Percentiles rank a stretch among this genome's conserved stretches.
Conservation (phyloP, 2,113 vertebrate genomes). For the Sorex araneus region DNA sequence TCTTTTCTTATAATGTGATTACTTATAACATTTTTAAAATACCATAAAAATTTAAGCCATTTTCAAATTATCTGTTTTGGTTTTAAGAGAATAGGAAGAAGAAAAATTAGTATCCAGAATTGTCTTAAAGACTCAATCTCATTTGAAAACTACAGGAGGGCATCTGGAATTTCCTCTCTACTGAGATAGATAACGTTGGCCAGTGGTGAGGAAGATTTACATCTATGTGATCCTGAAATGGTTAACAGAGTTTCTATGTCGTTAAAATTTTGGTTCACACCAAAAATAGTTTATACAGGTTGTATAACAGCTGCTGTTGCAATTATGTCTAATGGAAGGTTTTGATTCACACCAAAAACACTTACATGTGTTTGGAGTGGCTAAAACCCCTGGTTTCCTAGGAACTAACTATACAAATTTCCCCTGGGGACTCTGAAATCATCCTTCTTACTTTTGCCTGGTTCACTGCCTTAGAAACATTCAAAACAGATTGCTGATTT, state of each 20-base stretch:
- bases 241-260: constrained; percentile 80
- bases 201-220: neutral
- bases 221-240: constrained; percentile 66
- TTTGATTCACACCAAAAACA: constrained; percentile 86
- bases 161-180: neutral
- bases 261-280: constrained; percentile 82
- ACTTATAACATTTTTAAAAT: constrained; percentile 38
- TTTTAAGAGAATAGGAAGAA: constrained; percentile 47
- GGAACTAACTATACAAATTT: constrained; percentile 84
- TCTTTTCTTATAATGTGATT: constrained; percentile 19
- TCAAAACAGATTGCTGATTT: constrained; percentile 84
- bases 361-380: constrained; percentile 85
- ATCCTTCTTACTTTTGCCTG: constrained; percentile 83
- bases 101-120: neutral
- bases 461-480: constrained; percentile 85
- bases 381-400: constrained; percentile 85
- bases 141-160: neutral
- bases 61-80: constrained; percentile 39
- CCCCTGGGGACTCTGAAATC: constrained; percentile 83
- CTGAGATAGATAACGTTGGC: constrained; percentile 7
- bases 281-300: constrained; percentile 85
- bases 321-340: constrained; percentile 85
- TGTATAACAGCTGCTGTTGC: constrained; percentile 84
- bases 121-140: neutral
- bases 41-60: neutral